phyloP scores from a whole-genome alignment of 2,113 vertebrate species.

The Thunnus thynnus region DNA sequence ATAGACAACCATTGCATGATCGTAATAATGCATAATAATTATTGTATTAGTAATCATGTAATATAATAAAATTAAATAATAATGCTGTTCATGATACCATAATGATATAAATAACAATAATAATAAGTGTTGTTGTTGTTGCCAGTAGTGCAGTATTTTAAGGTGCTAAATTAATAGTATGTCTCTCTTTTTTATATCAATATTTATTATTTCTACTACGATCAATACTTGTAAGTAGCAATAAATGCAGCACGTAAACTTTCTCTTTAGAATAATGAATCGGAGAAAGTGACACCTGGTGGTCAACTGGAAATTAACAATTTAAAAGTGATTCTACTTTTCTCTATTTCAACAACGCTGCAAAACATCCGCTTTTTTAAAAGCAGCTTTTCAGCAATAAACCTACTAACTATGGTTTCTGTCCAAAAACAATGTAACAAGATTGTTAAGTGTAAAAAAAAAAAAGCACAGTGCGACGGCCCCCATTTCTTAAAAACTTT shows the following conservation, averaged over 20 bases:
- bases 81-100: too few species aligned
- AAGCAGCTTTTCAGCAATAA: too few species aligned
- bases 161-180: not conserved
- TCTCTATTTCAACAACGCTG: not conserved
- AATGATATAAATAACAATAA: too few species aligned
- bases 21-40: too few species aligned
- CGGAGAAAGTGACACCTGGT: constrained; percentile 15
- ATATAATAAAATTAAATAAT: too few species aligned
- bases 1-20: too few species aligned
- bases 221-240: not conserved
- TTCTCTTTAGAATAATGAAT: not conserved
- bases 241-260: not conserved
- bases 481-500: too few species aligned
- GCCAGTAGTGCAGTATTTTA: not conserved
- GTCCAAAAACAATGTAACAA: too few species aligned
- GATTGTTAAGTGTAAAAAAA: too few species aligned
- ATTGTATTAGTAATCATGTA: too few species aligned
- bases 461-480: too few species aligned
- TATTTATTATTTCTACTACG: not conserved
- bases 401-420: too few species aligned
- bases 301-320: not conserved
- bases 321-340: not conserved
- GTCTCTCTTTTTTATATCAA: not conserved
- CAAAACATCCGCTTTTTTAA: not conserved
- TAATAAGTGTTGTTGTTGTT: not conserved